Percentiles rank a stretch among this genome's conserved stretches.
These are phyloP conservation scores for Trematomus bernacchii DNA, from an alignment of 2,797 vertebrate species.

Conservation along the genomic window DNA sequence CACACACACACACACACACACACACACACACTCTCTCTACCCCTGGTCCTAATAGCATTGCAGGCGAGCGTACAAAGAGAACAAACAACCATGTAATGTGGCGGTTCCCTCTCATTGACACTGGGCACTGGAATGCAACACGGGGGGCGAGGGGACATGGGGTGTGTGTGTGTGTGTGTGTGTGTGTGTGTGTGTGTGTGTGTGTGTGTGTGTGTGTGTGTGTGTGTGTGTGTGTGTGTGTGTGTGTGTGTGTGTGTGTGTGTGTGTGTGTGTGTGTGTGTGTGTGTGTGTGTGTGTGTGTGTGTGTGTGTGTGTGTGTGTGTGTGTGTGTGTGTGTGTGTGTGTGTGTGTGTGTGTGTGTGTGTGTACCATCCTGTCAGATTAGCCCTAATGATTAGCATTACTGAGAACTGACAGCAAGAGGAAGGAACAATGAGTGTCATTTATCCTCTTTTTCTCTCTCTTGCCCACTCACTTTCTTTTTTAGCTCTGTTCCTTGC, in stretches of 20 bases:
- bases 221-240: no score
- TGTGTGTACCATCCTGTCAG: conserved; percentile 79
- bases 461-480: conserved; percentile 64
- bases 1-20: conserved; percentile 7
- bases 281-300: conserved; percentile 27
- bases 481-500: conserved; percentile 58
- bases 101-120: conserved; percentile 84
- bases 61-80: conserved; percentile 81
- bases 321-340: conserved; percentile 35
- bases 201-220: no score
- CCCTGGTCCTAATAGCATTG: conserved; percentile 73
- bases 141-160: conserved; percentile 11
- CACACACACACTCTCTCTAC: conserved; percentile 29
- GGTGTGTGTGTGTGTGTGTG: no score
- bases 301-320: conserved; percentile 25
- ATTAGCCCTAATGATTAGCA: conserved; percentile 87
- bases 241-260: neutral
- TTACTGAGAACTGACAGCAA: conserved; percentile 86
- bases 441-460: conserved; percentile 82
- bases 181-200: no score
- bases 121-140: conserved; percentile 80
- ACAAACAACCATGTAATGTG: conserved; percentile 89
- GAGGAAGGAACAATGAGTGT: conserved; percentile 82
- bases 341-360: conserved; percentile 29
- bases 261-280: conserved; percentile 22